Evolutionary conservation across 2,888 invertebrate genomes (phyloP).

Genomic region (Holacanthella duospinosa): DNA sequence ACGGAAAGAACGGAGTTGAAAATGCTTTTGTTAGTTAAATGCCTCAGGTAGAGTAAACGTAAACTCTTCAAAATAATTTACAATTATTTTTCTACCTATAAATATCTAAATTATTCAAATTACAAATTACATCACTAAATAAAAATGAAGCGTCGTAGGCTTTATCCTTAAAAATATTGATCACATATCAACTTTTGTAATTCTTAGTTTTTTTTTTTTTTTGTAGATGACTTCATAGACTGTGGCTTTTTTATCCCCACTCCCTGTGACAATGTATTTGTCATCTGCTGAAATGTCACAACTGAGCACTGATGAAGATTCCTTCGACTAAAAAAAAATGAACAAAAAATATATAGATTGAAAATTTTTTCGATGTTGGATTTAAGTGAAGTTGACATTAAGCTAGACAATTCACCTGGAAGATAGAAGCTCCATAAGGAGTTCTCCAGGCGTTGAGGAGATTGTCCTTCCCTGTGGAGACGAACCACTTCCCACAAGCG

Average conservation of each 20-base stretch:
- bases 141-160: no score
- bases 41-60: no score
- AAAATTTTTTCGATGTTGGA: no score
- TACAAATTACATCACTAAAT: no score
- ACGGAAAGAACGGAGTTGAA: no score
- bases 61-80: no score
- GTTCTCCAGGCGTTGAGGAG: constrained; percentile 88
- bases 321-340: constrained; percentile 60
- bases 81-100: no score
- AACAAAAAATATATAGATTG: constrained; percentile 19
- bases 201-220: no score
- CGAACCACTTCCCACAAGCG: constrained; percentile 90
- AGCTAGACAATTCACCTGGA: constrained; percentile 70
- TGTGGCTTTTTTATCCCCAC: constrained; percentile 92
- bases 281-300: constrained; percentile 95
- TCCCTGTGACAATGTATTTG: constrained; percentile 91
- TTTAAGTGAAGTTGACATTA: constrained; percentile 82
- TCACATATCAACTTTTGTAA: no score
- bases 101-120: no score
- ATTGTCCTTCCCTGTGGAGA: constrained; percentile 89
- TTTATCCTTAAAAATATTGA: no score
- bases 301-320: constrained; percentile 88
- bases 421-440: constrained; percentile 87
- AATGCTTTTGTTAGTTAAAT: no score
- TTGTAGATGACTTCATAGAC: constrained; percentile 92